Conservation (phyloP, 2,113 vertebrate species). For the Prunella fulvescens region DNA sequence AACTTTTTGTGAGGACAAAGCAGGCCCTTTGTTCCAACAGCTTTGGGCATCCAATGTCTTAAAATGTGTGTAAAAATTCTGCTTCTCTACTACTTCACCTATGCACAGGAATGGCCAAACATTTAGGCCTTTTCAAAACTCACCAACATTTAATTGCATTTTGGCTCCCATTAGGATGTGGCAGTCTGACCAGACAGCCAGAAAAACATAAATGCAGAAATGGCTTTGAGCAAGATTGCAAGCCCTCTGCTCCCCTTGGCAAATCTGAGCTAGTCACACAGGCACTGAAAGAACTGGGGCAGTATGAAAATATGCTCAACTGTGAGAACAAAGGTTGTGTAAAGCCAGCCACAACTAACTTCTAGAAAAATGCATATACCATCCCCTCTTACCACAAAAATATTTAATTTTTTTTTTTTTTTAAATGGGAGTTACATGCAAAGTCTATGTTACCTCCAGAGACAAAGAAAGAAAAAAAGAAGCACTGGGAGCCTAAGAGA, state of each 20-base stretch:
- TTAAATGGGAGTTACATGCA: not conserved
- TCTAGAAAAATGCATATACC: not conserved
- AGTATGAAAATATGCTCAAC: not conserved
- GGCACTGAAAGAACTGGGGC: not conserved
- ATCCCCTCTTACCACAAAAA: not conserved
- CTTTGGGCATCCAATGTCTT: not conserved
- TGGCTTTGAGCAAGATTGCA: not conserved
- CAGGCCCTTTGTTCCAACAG: not conserved
- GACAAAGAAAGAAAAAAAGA: not conserved
- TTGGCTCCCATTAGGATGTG: conserved; percentile 15
- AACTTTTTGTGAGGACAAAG: not conserved
- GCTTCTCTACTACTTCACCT: not conserved
- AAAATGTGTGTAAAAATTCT: not conserved
- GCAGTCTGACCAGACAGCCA: conserved; percentile 18
- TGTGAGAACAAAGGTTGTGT: not conserved
- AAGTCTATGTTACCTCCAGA: not conserved
- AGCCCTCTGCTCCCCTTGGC: not conserved
- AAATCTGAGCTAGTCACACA: not conserved
- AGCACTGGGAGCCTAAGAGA: not conserved
- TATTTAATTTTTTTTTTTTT: not conserved
- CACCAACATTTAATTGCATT: not conserved
- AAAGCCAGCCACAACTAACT: not conserved
- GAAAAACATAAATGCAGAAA: not conserved
- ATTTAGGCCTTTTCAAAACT: not conserved
- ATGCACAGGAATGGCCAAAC: not conserved